phyloP scores from a whole-genome alignment of 2,888 invertebrate species.

The Eupithecia subumbrata region DNA sequence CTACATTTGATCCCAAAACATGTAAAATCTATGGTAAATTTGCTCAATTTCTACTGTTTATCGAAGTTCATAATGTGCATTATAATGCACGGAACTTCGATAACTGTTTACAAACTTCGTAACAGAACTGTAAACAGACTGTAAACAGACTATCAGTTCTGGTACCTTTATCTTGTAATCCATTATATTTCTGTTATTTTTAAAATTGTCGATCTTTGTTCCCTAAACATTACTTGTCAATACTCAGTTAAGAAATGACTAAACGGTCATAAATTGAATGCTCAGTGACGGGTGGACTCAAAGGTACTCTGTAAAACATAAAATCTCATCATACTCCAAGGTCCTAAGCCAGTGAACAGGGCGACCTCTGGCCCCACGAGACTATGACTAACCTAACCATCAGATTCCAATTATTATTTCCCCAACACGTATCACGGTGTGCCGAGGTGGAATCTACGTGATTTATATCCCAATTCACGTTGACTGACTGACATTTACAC shows the following conservation, averaged over 20 bases:
- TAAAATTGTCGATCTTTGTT: no score
- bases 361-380: background rate
- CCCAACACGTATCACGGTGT: slow-evolving; percentile 35
- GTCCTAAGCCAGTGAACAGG: slow-evolving; percentile 5
- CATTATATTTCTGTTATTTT: no score
- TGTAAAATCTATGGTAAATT: background rate
- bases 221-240: no score
- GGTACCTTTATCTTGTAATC: no score
- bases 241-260: no score
- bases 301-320: background rate
- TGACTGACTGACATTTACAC: slow-evolving; percentile 37
- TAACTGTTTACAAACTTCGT: no score
- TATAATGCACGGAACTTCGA: no score
- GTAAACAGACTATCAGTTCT: background rate
- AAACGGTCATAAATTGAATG: no score
- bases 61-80: background rate
- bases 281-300: background rate
- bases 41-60: background rate
- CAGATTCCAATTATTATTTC: slow-evolving; percentile 34
- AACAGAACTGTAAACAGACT: no score
- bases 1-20: no score
- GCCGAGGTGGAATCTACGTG: slow-evolving; percentile 37
- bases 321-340: background rate
- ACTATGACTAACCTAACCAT: slow-evolving; percentile 7
- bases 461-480: slow-evolving; percentile 42